Conservation (phyloP, 2,113 vertebrate species). For the Mastomys coucha region DNA sequence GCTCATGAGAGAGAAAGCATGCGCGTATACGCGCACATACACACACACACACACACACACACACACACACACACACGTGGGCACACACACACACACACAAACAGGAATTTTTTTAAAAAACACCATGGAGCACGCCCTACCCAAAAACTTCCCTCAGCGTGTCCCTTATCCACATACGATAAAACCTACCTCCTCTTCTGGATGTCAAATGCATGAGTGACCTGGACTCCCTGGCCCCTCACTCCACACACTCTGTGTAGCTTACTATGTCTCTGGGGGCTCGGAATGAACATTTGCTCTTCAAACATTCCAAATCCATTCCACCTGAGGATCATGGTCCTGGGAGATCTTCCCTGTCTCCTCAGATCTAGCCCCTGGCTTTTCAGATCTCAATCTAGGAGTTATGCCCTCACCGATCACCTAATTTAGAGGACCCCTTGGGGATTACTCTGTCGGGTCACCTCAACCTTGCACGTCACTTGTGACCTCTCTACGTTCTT, state of each 20-base stretch:
- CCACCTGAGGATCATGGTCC: neutral
- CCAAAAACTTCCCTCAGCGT: neutral
- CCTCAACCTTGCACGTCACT: neutral
- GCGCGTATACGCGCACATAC: neutral
- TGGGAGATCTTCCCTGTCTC: neutral
- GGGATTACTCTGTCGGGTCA: too few species aligned
- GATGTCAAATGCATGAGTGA: neutral
- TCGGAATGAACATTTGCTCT: neutral
- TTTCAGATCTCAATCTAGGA: neutral
- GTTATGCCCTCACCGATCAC: neutral
- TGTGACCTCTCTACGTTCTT: neutral
- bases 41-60: neutral
- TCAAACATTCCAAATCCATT: conserved; percentile 13
- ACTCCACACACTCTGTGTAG: neutral
- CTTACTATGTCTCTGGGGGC: neutral
- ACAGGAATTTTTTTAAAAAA: neutral
- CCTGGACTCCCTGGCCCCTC: neutral
- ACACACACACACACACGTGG: neutral
- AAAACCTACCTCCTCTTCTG: neutral
- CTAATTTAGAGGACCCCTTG: neutral
- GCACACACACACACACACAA: neutral
- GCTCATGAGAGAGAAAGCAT: too few species aligned
- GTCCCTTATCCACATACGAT: too few species aligned
- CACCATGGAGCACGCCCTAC: neutral
- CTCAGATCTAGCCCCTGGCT: neutral